Base-by-base conservation (phyloP, 2,888 invertebrate species). In the Apotomis turbidana region DNA sequence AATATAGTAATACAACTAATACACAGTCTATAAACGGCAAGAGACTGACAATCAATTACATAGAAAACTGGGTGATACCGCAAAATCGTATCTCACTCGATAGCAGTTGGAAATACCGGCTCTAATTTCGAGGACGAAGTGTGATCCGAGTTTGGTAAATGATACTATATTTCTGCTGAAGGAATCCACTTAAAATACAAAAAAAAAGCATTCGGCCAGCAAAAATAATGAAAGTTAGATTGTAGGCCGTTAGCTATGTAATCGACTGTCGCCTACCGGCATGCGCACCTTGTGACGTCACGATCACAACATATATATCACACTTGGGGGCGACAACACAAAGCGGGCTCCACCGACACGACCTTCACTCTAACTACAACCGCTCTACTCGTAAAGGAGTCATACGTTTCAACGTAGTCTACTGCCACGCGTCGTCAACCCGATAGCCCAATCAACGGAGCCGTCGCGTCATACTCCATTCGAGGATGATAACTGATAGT, bases 21-120 rank as follows among this genome's bases (percentile, higher is more conserved):
- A 90, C 85, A 89, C 90, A 90, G 87, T 90, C 87, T 87, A 88
- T 83, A 85, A 79, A 80, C 87, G 88, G 88, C 88, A 81, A 87
- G 85, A 85, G 83, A 27, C 66, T 27, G 46, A 13, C 49, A 51
- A 38, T 52, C 67, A 12, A 38, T 57, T 66, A 71, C 70, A 66
- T 59, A 60, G 59, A 52, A 8, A 46, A 59, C 15, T 27, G 27
- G 27, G 52, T 27, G 5, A n/a, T 15, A 2, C 52, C 12, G 44
- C 59, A 61, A 60, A 46, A 55, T 49, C 54, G 46, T 61, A 64
- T 44, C 10, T 54, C 41, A 54, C 41, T 15, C 9, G 64, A 12
- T 15, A 27, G 27, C 27, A 27, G 27, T 27, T 44, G 54, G 15
- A 15, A 41, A 13, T 52, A 52, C 5, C 41, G 36, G 12, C n/a